phyloP scores from a whole-genome alignment of 2,797 vertebrate genomes.

The Chloroceryle amazona region DNA sequence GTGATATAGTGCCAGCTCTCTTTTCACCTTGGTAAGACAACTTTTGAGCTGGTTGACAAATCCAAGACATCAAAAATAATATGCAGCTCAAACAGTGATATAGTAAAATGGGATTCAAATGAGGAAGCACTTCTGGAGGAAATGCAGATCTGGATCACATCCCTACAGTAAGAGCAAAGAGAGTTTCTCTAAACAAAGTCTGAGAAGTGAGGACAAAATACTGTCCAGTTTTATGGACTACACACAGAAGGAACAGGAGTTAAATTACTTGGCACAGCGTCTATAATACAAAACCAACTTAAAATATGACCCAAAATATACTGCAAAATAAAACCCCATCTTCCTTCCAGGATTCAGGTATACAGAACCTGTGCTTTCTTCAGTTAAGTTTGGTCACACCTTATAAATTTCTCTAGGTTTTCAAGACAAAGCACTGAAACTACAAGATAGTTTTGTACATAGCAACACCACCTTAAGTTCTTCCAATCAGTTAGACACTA shows the following conservation, averaged over 20 bases:
- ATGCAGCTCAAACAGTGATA: not conserved
- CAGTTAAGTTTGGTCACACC: not conserved
- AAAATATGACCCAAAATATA: not conserved
- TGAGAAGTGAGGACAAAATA: not conserved
- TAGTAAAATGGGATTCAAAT: not conserved
- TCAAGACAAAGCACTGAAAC: not conserved
- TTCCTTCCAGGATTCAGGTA: not conserved
- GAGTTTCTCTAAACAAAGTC: not conserved
- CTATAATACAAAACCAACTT: not conserved
- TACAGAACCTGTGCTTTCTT: not conserved
- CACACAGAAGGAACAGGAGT: not conserved
- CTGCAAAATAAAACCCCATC: not conserved
- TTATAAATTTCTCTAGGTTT: rapidly evolving
- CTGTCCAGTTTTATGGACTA: not conserved
- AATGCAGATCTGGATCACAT: rapidly evolving
- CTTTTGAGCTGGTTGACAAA: not conserved
- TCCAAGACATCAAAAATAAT: not conserved
- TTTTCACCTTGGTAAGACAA: not conserved
- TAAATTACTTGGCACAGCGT: not conserved
- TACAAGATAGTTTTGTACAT: not conserved
- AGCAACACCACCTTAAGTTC: not conserved
- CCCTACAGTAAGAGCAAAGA: not conserved
- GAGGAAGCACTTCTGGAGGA: not conserved
- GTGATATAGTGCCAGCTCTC: not conserved
- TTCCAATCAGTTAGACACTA: not conserved